These are phyloP conservation scores for Proisotoma minuta DNA, from an alignment of 2,888 invertebrate genomes.

Conservation along the genomic window DNA sequence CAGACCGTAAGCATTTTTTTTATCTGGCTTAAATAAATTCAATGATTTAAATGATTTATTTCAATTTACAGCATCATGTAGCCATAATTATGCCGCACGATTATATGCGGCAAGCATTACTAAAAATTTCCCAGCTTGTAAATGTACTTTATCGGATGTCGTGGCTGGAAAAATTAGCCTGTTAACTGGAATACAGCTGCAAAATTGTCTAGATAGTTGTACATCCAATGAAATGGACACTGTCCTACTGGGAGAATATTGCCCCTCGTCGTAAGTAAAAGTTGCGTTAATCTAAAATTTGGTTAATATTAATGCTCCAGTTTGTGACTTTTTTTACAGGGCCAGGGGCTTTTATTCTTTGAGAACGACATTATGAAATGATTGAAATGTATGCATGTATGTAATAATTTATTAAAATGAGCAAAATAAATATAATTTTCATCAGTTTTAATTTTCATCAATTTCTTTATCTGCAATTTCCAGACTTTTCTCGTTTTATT, in stretches of 20 bases:
- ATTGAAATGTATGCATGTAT: too few species aligned
- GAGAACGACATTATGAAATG: too few species aligned
- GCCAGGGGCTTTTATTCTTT: not conserved
- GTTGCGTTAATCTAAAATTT: not conserved
- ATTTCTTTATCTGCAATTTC: too few species aligned
- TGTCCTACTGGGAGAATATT: not conserved
- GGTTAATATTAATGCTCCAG: not conserved
- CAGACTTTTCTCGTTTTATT: too few species aligned
- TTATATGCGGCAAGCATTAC: not conserved
- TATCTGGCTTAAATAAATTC: too few species aligned
- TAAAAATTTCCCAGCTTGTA: not conserved
- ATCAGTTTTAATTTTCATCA: too few species aligned
- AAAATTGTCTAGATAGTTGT: not conserved
- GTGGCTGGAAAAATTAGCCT: not conserved
- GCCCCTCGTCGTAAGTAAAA: not conserved
- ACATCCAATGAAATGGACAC: not conserved
- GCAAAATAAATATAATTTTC: too few species aligned
- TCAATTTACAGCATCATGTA: not conserved
- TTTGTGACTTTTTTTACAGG: not conserved
- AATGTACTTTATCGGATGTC: not conserved
- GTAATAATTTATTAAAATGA: too few species aligned
- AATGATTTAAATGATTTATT: too few species aligned
- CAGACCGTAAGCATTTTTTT: not conserved
- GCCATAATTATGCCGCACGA: not conserved
- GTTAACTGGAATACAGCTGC: not conserved